Evolutionary conservation across 2,888 invertebrate genomes (phyloP), one percentile per base, ranked within the genome.

Genomic region (Caenorhabditis uteleia): DNA sequence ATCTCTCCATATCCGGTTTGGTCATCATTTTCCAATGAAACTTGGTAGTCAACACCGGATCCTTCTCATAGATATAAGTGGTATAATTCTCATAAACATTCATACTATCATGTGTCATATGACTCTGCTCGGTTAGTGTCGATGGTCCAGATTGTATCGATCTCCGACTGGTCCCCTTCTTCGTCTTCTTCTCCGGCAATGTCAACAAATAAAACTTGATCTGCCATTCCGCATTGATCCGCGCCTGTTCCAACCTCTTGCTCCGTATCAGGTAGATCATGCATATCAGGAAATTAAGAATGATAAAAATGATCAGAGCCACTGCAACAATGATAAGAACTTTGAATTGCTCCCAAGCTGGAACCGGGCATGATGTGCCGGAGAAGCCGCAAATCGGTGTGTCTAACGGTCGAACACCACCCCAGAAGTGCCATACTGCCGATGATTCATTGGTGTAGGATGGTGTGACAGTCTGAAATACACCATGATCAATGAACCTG

Each of bases 311-410:
- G 0, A 51, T 39, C 0, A 67, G 45, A 1, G 23, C 25, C 2
- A 40, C 44, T 4, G 46, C 56, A 3, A 72, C 55, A 6, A 69
- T 25, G 16, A 72, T 48, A 14, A 61, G 50, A 7, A 67, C 36
- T 10, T 42, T 21, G 38, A 67, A 68, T 26, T 66, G 57, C 10
- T 73, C 57, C 40, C 53, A 56, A 40, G 65, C 56, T 14, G 51
- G 55, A 12, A 59, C 31, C 0, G 67, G 69, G 38, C 73, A 73
- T 5, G 45, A 40, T n/a, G 51, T 48, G 10, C 67, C 67, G 8
- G 51, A 34, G 38, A 67, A 73, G 3, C 73, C 73, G 40, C 73
- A 73, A 31, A 55, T 39, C 7, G 73, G 73, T 2, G 47, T 62
- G 34, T 53, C 47, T 12, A 54, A 23, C 0, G 73, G 73, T 2